A percentile compares a stretch with the other conserved stretches of the same genome.
phyloP scores from a whole-genome alignment of 2,113 vertebrate genomes.

The Megalops atlanticus region DNA sequence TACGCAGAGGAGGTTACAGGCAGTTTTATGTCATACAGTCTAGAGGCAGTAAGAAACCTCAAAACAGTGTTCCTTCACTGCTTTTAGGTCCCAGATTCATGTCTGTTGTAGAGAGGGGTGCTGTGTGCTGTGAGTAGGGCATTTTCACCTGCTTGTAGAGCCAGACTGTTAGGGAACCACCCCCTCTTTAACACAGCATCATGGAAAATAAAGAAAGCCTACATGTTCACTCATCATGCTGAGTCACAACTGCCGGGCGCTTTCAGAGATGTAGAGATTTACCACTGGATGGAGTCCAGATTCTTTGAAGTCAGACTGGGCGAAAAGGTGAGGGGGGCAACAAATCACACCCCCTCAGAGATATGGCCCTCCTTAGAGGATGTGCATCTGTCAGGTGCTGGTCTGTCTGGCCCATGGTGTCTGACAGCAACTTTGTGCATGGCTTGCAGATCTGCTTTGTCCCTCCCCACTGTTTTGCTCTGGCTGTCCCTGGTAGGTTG shows the following conservation, averaged over 20 bases:
- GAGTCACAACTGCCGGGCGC: constrained; percentile 19
- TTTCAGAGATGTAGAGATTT: constrained; percentile 5
- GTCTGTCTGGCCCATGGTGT: neutral
- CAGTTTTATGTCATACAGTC: neutral
- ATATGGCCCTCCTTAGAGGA: constrained; percentile 4
- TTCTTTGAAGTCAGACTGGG: constrained; percentile 23
- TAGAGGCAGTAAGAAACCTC: neutral
- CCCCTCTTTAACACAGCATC: neutral
- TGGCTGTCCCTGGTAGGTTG: neutral
- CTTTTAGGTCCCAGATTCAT: neutral
- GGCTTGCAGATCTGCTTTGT: neutral
- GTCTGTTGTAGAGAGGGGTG: neutral
- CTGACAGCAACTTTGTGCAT: neutral
- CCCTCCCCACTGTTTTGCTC: neutral
- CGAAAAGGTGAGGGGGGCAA: constrained; percentile 21
- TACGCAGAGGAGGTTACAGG: neutral
- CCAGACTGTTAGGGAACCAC: neutral
- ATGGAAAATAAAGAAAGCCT: neutral
- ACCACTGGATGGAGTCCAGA: constrained; percentile 28
- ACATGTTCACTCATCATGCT: constrained; percentile 5
- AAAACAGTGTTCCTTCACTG: neutral
- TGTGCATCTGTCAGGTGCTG: neutral
- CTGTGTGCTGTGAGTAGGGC: neutral
- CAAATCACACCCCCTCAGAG: neutral
- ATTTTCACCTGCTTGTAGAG: neutral